phyloP scores from a whole-genome alignment of 2,797 vertebrate genomes.

The Allochrocebus solatus region DNA sequence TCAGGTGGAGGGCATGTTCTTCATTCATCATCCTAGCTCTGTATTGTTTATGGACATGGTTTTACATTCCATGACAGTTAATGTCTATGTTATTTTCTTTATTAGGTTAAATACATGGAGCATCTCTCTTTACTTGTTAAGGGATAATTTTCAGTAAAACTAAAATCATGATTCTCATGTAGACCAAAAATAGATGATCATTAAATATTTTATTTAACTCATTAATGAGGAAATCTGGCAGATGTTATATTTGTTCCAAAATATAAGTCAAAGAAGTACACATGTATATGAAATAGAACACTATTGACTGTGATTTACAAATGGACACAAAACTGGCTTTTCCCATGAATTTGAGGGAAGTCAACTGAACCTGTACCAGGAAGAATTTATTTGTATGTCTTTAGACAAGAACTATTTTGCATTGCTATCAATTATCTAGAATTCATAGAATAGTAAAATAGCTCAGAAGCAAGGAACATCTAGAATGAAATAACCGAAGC shows the following conservation, averaged over 20 bases:
- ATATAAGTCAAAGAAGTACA: not conserved
- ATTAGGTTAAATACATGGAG: not conserved
- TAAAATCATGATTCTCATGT: not conserved
- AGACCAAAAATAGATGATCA: not conserved
- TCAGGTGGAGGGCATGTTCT: not conserved
- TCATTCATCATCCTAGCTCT: not conserved
- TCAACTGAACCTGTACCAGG: not conserved
- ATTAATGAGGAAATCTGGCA: not conserved
- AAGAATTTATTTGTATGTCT: slow-evolving; percentile 7
- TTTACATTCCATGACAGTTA: not conserved
- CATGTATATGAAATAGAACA: not conserved
- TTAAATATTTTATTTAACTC: not conserved
- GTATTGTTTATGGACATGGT: not conserved
- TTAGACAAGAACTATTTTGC: not conserved
- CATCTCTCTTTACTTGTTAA: not conserved
- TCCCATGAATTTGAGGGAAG: not conserved
- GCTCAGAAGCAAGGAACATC: not conserved
- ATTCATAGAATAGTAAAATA: slow-evolving; percentile 44
- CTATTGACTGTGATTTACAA: not conserved
- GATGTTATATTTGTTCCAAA: not conserved
- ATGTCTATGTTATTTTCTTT: not conserved
- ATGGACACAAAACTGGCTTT: not conserved
- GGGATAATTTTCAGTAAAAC: not conserved
- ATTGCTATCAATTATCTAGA: slow-evolving; percentile 36
- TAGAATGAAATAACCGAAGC: not conserved